phyloP scores from a whole-genome alignment of 1,140 invertebrate genomes.

The Pachypsylla venusta region DNA sequence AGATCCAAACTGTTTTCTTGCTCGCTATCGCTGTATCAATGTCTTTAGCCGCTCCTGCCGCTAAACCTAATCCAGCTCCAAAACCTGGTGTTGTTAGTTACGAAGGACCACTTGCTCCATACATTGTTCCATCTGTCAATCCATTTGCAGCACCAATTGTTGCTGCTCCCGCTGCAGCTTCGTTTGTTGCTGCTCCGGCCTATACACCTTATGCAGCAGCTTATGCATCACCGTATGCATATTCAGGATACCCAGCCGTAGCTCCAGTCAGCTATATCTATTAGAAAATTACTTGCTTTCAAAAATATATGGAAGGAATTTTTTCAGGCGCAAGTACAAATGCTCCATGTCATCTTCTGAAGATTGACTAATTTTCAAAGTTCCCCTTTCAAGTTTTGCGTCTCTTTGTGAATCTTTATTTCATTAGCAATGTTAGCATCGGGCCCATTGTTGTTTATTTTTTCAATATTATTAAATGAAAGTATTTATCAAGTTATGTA shows the following conservation, averaged over 20 bases:
- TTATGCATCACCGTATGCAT: background rate
- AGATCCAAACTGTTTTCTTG: conserved; percentile 1
- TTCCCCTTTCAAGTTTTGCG: too few relatives aligned
- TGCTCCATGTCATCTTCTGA: too few relatives aligned
- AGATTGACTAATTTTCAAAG: too few relatives aligned
- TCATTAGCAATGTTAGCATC: too few relatives aligned
- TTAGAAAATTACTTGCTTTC: too few relatives aligned
- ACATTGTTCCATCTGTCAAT: conserved; percentile 3
- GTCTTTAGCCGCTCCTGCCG: background rate
- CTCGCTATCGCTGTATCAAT: background rate
- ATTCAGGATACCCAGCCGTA: background rate
- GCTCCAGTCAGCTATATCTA: too few relatives aligned
- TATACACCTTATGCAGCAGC: conserved; percentile 5
- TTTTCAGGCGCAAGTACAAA: too few relatives aligned
- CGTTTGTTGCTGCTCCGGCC: background rate
- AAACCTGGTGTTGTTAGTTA: background rate
- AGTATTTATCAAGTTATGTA: too few relatives aligned
- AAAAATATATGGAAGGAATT: too few relatives aligned
- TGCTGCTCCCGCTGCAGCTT: background rate
- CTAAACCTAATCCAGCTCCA: background rate
- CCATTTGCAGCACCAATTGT: background rate
- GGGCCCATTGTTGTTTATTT: too few relatives aligned
- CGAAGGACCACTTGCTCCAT: conserved; percentile 2
- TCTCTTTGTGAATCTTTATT: too few relatives aligned
- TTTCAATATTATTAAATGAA: too few relatives aligned